A percentile compares a stretch with the other conserved stretches of the same genome.
phyloP scores from a whole-genome alignment of 2,888 invertebrate genomes.

The Parnassius apollo region DNA sequence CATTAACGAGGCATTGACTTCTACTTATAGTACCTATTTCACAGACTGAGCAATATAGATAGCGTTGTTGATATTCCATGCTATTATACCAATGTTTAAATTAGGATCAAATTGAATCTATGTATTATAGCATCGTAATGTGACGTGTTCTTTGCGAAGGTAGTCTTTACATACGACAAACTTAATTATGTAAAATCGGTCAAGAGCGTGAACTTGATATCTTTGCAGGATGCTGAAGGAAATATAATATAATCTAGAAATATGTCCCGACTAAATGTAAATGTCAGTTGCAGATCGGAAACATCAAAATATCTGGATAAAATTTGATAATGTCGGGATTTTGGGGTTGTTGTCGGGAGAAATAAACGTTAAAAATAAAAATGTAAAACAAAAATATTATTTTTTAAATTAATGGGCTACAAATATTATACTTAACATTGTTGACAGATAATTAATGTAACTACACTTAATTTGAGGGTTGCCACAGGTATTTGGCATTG shows the following conservation, averaged over 20 bases:
- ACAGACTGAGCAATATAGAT: slow-evolving; percentile 7
- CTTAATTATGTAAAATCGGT: slow-evolving; percentile 26
- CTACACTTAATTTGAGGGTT: too few relatives aligned
- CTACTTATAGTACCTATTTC: background rate
- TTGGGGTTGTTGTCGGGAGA: too few relatives aligned
- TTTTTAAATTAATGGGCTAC: too few relatives aligned
- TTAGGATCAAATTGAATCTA: background rate
- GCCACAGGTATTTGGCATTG: too few relatives aligned
- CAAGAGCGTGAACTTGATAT: slow-evolving; percentile 24
- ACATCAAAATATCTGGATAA: too few relatives aligned
- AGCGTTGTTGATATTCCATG: slow-evolving; percentile 6
- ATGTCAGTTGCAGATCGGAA: too few relatives aligned
- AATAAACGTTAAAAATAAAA: too few relatives aligned
- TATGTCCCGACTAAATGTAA: slow-evolving; percentile 15
- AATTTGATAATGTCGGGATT: too few relatives aligned
- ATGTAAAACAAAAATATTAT: too few relatives aligned
- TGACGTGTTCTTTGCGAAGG: slow-evolving; percentile 4
- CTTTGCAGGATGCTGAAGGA: slow-evolving; percentile 18
- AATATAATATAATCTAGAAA: slow-evolving; percentile 6
- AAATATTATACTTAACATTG: too few relatives aligned
- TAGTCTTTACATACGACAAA: slow-evolving; percentile 17
- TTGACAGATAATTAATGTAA: too few relatives aligned
- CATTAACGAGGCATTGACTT: background rate
- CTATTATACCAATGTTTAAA: background rate
- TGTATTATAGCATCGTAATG: background rate